Evolutionary conservation across 2,888 invertebrate genomes (phyloP).

Genomic region (Dexiosoma caninum): DNA sequence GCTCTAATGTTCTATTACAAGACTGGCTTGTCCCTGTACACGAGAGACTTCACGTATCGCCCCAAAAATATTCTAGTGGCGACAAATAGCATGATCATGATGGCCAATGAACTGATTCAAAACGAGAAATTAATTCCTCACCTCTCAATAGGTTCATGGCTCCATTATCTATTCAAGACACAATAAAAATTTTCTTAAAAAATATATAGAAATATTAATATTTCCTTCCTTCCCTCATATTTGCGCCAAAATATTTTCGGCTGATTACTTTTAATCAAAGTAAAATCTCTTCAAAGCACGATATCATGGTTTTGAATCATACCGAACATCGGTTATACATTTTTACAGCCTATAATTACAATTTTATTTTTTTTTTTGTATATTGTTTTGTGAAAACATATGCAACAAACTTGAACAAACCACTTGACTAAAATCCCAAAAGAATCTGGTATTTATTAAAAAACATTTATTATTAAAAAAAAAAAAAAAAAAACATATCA

Average conservation of each 20-base stretch:
- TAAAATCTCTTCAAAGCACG: neutral
- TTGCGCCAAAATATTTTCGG: neutral
- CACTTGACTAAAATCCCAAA: conserved; percentile 51
- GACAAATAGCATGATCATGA: no score
- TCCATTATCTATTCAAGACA: no score
- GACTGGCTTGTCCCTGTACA: no score
- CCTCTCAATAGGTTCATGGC: no score
- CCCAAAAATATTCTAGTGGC: no score
- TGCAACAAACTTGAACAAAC: conserved; percentile 21
- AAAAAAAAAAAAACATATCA: neutral
- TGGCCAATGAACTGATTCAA: no score
- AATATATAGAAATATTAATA: no score
- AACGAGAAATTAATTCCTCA: no score
- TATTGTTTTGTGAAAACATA: neutral
- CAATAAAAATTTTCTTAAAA: no score
- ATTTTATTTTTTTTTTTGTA: conserved; percentile 21
- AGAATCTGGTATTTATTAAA: conserved; percentile 42
- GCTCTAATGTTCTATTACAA: no score
- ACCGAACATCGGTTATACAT: conserved; percentile 14
- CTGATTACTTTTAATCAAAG: neutral
- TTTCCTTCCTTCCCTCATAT: no score
- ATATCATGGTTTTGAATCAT: neutral
- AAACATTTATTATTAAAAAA: neutral
- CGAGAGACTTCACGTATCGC: no score
- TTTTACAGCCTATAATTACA: conserved; percentile 48